A percentile compares a stretch with the other conserved stretches of the same genome.
Evolutionary conservation across 2,888 invertebrate genomes (phyloP).

Genomic region (Meandrusa payeni): DNA sequence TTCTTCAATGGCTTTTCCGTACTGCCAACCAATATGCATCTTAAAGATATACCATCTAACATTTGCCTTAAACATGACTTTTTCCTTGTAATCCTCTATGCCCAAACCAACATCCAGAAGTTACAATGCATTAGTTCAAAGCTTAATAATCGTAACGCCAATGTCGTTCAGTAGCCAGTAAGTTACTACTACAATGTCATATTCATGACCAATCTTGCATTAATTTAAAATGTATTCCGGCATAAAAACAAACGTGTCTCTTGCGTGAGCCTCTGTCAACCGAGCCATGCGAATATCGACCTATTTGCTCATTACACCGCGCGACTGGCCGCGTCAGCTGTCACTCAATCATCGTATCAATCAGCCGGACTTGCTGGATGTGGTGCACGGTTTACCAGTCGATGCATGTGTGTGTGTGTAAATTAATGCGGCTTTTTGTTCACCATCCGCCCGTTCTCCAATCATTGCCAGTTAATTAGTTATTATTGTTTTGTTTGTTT

Average conservation of each 20-base stretch:
- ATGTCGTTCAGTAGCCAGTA: too few relatives aligned
- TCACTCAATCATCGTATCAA: constrained; percentile 58
- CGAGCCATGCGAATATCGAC: constrained; percentile 29
- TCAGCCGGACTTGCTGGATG: constrained; percentile 29
- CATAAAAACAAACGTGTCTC: neutral
- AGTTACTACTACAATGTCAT: too few relatives aligned
- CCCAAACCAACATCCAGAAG: too few relatives aligned
- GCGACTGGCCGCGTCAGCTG: constrained; percentile 48
- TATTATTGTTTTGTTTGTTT: constrained; percentile 15
- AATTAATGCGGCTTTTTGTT: constrained; percentile 21
- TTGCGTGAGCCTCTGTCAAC: constrained; percentile 8
- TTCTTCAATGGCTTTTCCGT: too few relatives aligned
- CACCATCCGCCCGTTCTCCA: constrained; percentile 1
- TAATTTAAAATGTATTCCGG: too few relatives aligned
- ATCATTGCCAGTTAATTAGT: constrained; percentile 5
- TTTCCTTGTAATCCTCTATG: too few relatives aligned
- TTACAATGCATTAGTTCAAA: too few relatives aligned
- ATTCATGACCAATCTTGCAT: too few relatives aligned
- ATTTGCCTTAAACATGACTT: neutral
- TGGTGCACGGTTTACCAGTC: neutral
- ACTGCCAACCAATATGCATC: too few relatives aligned
- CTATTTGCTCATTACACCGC: constrained; percentile 35
- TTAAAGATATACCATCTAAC: too few relatives aligned
- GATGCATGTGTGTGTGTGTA: constrained; percentile 19
- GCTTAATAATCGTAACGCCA: too few relatives aligned